phyloP scores from a whole-genome alignment of 2,797 vertebrate genomes.

The Vultur gryphus region DNA sequence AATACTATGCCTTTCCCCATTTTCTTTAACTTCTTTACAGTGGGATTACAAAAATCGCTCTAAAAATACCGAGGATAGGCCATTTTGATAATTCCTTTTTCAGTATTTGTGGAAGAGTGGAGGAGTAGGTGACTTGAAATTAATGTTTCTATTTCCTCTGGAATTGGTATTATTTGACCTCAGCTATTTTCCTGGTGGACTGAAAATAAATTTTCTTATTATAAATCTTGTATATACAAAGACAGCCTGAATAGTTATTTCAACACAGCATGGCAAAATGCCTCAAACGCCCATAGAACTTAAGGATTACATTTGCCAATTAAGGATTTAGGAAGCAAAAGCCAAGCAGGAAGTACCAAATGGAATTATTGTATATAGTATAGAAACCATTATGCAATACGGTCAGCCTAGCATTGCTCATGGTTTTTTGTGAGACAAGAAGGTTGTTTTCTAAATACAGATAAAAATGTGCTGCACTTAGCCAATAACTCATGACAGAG shows the following conservation, averaged over 20 bases:
- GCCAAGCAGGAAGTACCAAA: background rate
- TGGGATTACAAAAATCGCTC: background rate
- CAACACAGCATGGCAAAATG: conserved; percentile 33
- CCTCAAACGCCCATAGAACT: conserved; percentile 21
- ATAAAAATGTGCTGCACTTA: conserved; percentile 32
- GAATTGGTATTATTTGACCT: background rate
- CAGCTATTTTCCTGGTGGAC: background rate
- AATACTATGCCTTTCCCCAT: background rate
- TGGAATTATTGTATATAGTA: conserved; percentile 45
- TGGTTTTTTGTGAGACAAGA: conserved; percentile 1
- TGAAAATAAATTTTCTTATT: conserved; percentile 14
- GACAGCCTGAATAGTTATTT: conserved; percentile 39
- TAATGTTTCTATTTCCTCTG: conserved; percentile 15
- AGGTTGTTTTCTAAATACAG: conserved; percentile 54
- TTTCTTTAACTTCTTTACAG: background rate
- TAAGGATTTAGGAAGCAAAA: conserved; percentile 65
- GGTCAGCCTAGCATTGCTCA: conserved; percentile 32
- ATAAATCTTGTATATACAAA: background rate
- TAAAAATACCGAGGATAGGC: background rate
- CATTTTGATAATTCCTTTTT: background rate
- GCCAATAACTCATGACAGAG: conserved; percentile 59
- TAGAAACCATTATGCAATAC: conserved; percentile 53
- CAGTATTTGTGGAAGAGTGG: background rate
- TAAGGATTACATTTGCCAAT: conserved; percentile 51
- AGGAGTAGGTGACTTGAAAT: background rate